Conservation (phyloP, 2,113 vertebrate genomes). For the Pterocles burchelli region DNA sequence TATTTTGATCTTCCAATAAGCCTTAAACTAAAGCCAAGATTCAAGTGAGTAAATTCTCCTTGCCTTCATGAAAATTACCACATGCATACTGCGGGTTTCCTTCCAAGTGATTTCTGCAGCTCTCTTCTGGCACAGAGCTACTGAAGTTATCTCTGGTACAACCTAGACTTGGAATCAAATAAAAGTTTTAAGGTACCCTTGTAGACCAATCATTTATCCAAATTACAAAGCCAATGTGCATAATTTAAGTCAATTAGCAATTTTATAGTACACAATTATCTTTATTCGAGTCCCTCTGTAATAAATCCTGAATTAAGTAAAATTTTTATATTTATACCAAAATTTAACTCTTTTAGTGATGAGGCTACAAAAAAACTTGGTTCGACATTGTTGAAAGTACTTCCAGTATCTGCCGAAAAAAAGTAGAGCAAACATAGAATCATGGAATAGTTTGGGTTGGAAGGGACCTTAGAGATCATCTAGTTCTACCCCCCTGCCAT, state of each 20-base stretch:
- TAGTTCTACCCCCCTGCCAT: no score
- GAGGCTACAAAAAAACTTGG: not conserved
- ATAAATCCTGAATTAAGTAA: conserved; percentile 31
- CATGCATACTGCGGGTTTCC: not conserved
- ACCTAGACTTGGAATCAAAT: not conserved
- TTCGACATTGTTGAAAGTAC: not conserved
- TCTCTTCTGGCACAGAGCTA: not conserved
- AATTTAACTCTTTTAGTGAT: not conserved
- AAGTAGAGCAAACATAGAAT: not conserved
- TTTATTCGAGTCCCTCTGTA: conserved; percentile 46
- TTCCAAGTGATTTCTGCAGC: not conserved
- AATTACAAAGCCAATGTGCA: conserved; percentile 43
- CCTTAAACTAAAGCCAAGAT: conserved; percentile 16
- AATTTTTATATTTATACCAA: conserved; percentile 34
- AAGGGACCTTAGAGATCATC: no score
- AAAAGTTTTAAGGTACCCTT: conserved; percentile 30
- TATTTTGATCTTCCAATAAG: not conserved
- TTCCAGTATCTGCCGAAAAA: not conserved
- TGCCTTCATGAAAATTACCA: not conserved
- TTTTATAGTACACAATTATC: conserved; percentile 65
- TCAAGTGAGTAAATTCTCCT: not conserved
- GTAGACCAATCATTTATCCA: conserved; percentile 46
- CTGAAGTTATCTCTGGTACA: not conserved
- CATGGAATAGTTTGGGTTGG: no score
- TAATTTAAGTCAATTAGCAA: conserved; percentile 64